Percentiles rank a stretch among this genome's conserved stretches.
phyloP scores from a whole-genome alignment of 1,140 invertebrate genomes.

The Nephila pilipes region DNA sequence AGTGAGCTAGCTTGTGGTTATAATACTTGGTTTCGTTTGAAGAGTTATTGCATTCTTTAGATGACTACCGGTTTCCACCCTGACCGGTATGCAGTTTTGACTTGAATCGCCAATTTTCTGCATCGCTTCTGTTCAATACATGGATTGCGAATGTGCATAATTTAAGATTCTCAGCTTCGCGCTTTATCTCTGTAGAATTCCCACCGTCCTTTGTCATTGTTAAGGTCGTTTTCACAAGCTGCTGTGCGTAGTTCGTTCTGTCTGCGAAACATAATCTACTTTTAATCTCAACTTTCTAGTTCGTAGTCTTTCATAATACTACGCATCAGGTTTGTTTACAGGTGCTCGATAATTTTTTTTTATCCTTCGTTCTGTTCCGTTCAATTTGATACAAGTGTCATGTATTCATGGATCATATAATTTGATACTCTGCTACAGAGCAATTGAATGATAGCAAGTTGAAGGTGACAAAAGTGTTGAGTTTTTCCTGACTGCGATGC shows the following conservation, averaged over 20 bases:
- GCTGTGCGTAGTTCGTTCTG: background rate
- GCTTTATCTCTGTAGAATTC: background rate
- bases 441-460: background rate
- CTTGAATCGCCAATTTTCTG: slow-evolving; percentile 1
- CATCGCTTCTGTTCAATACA: background rate
- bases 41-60: background rate
- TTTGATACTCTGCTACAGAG: background rate
- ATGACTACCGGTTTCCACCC: background rate
- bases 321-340: slow-evolving; percentile 32
- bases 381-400: background rate
- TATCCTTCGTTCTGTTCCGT: background rate
- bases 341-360: background rate
- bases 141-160: slow-evolving; percentile 31
- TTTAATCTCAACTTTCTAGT: background rate
- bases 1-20: too few relatives aligned
- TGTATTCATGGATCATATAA: background rate
- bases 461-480: background rate
- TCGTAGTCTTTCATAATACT: background rate
- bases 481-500: too few relatives aligned
- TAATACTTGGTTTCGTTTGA: background rate
- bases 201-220: background rate
- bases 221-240: slow-evolving; percentile 21
- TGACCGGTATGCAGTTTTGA: background rate
- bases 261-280: background rate
- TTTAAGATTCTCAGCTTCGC: background rate